A percentile compares a stretch with the other conserved stretches of the same genome.
These are phyloP conservation scores for Piscicola geometra DNA, from an alignment of 2,888 invertebrate species.

Conservation along the genomic window DNA sequence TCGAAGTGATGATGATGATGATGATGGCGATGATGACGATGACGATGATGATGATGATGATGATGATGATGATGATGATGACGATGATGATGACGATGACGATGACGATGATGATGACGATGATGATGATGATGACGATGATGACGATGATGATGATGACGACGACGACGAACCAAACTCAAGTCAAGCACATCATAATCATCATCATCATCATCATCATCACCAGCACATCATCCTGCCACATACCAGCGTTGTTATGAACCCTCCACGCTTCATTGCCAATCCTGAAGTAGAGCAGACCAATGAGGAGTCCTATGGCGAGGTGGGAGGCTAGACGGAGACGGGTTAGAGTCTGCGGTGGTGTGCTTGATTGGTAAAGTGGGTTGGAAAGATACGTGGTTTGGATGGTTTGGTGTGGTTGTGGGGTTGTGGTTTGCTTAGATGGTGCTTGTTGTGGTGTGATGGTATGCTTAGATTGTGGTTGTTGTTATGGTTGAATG, in stretches of 20 bases:
- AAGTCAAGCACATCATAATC: not conserved
- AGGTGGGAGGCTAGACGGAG: conserved; percentile 77
- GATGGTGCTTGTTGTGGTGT: too few relatives aligned
- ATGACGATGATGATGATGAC: conserved; percentile 32
- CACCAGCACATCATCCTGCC: not conserved
- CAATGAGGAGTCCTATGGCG: conserved; percentile 77
- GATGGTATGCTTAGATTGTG: too few relatives aligned
- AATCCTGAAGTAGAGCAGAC: conserved; percentile 76
- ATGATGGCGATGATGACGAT: conserved; percentile 15
- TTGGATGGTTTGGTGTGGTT: too few relatives aligned
- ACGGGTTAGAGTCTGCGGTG: conserved; percentile 69
- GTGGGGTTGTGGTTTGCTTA: too few relatives aligned
- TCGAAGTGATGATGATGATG: too few relatives aligned
- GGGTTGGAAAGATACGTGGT: too few relatives aligned
- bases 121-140: conserved; percentile 37
- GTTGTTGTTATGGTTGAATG: too few relatives aligned
- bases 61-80: conserved; percentile 31
- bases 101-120: conserved; percentile 30
- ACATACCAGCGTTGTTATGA: conserved; percentile 74
- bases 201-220: not conserved
- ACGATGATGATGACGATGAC: conserved; percentile 31
- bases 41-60: conserved; percentile 10
- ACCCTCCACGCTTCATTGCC: conserved; percentile 78
- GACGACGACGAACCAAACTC: conserved; percentile 18
- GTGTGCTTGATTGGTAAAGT: too few relatives aligned